Percentiles rank a stretch among this genome's conserved stretches.
Conservation (phyloP, 2,113 vertebrate species). For the Rhinolophus ferrumequinum region DNA sequence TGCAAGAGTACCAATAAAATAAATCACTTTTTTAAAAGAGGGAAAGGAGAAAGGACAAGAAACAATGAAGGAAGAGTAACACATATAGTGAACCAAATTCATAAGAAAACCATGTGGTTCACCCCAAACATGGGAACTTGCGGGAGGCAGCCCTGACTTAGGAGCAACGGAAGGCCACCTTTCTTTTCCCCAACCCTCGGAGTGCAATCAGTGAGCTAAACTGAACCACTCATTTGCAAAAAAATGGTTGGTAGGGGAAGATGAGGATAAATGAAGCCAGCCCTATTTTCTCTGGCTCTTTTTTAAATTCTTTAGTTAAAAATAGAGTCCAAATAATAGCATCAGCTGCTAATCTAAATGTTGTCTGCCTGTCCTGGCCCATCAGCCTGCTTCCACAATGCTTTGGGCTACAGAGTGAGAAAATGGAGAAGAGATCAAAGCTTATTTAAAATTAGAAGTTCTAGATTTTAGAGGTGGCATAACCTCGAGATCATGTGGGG, state of each 20-base stretch:
- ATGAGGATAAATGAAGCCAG: constrained; percentile 61
- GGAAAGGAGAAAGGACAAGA: neutral
- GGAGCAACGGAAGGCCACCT: neutral
- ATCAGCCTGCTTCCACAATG: constrained; percentile 6
- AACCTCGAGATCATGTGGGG: constrained; percentile 28
- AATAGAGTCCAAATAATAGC: constrained; percentile 58
- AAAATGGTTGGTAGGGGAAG: neutral
- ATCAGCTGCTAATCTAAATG: constrained; percentile 55
- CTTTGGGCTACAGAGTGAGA: neutral
- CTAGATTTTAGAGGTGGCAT: neutral
- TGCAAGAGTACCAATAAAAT: constrained; percentile 4
- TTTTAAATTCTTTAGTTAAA: constrained; percentile 65
- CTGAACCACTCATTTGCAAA: constrained; percentile 61
- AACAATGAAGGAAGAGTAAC: neutral
- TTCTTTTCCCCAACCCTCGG: neutral
- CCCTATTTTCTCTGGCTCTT: constrained; percentile 63
- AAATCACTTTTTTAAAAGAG: neutral
- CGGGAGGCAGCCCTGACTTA: neutral
- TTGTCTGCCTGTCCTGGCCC: constrained; percentile 22
- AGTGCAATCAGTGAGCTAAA: neutral
- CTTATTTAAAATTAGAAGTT: neutral
- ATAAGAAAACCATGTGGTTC: neutral
- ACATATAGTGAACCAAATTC: neutral
- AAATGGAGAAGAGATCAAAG: neutral
- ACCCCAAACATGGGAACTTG: neutral